Evolutionary conservation across 2,797 vertebrate genomes (phyloP).

Genomic region (Tiaroga cobitis): DNA sequence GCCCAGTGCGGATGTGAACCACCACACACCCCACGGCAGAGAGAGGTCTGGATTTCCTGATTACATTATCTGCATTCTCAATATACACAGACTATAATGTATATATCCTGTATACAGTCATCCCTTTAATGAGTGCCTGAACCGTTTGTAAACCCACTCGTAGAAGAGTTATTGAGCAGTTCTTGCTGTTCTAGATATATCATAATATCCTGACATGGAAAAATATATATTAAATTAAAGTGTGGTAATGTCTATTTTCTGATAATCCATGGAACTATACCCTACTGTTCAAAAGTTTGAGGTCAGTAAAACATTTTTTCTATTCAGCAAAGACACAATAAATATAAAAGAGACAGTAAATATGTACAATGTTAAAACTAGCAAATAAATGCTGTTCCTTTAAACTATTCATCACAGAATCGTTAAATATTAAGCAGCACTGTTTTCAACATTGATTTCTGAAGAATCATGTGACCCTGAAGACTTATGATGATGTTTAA

Average conservation of each 20-base stretch:
- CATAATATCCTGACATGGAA: background rate
- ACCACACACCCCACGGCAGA: conserved; percentile 94
- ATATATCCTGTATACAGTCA: background rate
- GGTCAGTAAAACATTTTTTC: background rate
- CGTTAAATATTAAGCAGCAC: background rate
- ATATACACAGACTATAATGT: background rate
- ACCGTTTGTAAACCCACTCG: background rate
- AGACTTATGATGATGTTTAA: background rate
- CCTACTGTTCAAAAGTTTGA: background rate
- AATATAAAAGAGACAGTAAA: background rate
- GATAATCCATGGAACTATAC: background rate
- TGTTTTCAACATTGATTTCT: background rate
- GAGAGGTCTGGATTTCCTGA: conserved; percentile 84
- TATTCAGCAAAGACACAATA: background rate
- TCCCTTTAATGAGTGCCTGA: background rate
- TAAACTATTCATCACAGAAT: background rate
- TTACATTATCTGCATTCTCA: conserved; percentile 26
- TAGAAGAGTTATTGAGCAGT: background rate
- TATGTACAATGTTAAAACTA: background rate
- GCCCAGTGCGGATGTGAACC: conserved; percentile 94
- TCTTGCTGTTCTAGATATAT: background rate
- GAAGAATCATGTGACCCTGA: background rate
- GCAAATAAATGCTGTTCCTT: background rate
- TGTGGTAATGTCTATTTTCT: background rate
- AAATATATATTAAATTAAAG: background rate